Evolutionary conservation across 2,888 invertebrate genomes (phyloP).

Genomic region (Latrodectus elegans): DNA sequence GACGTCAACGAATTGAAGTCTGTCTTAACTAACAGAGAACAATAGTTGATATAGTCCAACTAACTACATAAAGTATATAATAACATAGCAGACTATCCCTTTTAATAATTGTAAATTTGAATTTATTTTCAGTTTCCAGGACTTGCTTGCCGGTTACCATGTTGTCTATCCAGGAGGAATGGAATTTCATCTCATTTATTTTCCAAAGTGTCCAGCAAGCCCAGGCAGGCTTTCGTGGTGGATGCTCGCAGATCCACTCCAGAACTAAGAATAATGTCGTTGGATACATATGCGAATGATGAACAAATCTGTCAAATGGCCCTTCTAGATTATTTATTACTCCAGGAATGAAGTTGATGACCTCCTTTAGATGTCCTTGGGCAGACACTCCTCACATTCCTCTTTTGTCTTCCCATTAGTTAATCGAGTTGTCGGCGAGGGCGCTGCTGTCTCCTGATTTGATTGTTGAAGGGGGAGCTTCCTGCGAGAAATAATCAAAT

Average conservation of each 20-base stretch:
- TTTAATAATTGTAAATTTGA: not conserved
- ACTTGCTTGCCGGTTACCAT: not conserved
- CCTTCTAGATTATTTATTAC: slow-evolving; percentile 8
- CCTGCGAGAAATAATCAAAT: slow-evolving; percentile 59
- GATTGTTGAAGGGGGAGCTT: slow-evolving; percentile 29
- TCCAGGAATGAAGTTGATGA: slow-evolving; percentile 6
- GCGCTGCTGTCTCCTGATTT: slow-evolving; percentile 25
- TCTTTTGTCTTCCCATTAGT: slow-evolving; percentile 50
- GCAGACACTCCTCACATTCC: slow-evolving; percentile 32
- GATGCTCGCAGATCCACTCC: not conserved
- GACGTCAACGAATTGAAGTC: no score
- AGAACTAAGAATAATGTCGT: not conserved
- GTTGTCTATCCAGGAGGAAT: slow-evolving; percentile 1
- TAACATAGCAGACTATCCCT: no score
- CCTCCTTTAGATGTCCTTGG: slow-evolving; percentile 33
- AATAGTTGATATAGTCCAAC: no score
- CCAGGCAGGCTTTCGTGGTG: not conserved
- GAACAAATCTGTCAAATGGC: slow-evolving; percentile 2
- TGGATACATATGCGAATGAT: slow-evolving; percentile 5
- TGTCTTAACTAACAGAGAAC: no score
- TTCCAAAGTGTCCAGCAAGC: slow-evolving; percentile 2
- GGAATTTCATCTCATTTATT: slow-evolving; percentile 5
- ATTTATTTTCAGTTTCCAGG: not conserved
- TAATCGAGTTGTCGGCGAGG: slow-evolving; percentile 37
- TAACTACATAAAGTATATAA: no score